A percentile compares a stretch with the other conserved stretches of the same genome.
These are phyloP conservation scores for Drosophila tsacasi DNA, from an alignment of 1,140 invertebrate species.

Conservation along the genomic window DNA sequence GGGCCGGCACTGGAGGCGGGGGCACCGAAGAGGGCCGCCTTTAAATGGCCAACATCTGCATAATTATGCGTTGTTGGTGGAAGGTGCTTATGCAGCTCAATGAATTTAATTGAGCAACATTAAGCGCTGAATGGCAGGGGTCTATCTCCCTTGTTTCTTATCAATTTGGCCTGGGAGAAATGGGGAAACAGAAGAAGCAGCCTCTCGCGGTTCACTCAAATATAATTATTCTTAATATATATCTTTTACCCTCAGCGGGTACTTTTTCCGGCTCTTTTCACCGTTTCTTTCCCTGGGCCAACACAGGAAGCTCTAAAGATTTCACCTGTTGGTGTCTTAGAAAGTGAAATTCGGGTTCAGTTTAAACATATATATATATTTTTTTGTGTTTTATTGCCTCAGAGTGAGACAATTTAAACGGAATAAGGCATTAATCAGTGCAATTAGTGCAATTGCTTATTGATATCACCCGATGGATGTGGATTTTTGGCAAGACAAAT, in stretches of 20 bases:
- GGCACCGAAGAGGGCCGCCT: constrained; percentile 6
- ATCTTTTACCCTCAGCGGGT: constrained; percentile 22
- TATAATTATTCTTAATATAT: constrained; percentile 57
- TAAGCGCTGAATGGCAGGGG: constrained; percentile 22
- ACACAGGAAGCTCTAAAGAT: constrained; percentile 45
- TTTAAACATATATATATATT: constrained; percentile 5
- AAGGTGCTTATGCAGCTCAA: constrained; percentile 54
- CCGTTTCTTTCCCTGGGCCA: constrained; percentile 17
- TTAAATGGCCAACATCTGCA: constrained; percentile 53
- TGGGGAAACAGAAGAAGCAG: constrained; percentile 22
- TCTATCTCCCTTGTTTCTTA: constrained; percentile 7
- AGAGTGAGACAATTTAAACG: background rate
- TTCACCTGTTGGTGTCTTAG: constrained; percentile 39
- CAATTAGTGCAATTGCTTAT: constrained; percentile 51
- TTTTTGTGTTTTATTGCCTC: background rate
- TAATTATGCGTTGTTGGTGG: constrained; percentile 50
- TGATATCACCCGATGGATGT: constrained; percentile 19
- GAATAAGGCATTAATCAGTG: constrained; percentile 40
- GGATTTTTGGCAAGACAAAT: constrained; percentile 38
- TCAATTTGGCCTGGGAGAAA: constrained; percentile 48
- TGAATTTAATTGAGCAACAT: constrained; percentile 54
- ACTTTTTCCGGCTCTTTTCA: constrained; percentile 33
- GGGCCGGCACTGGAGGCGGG: background rate
- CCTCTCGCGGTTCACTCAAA: constrained; percentile 27
- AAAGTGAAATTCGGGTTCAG: constrained; percentile 38